Evolutionary conservation across 1,140 invertebrate genomes (phyloP).

Genomic region (Patella vulgata): DNA sequence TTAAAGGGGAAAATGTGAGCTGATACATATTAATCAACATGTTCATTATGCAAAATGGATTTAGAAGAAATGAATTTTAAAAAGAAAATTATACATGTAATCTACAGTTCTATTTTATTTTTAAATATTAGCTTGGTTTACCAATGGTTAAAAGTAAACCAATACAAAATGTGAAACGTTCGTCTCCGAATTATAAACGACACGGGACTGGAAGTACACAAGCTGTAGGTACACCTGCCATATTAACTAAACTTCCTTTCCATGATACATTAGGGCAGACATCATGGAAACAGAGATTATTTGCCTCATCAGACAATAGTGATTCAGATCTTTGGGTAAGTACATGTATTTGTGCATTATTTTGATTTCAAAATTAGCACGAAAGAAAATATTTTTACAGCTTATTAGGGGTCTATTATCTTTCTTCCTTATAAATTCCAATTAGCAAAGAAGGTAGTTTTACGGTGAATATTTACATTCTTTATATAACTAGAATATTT

Average conservation of each 20-base stretch:
- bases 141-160: too few relatives aligned
- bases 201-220: background rate
- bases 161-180: background rate
- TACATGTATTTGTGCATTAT: background rate
- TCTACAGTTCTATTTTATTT: too few relatives aligned
- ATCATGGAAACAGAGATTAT: background rate
- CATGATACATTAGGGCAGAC: slow-evolving; percentile 13
- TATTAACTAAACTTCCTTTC: background rate
- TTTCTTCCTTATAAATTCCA: too few relatives aligned
- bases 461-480: too few relatives aligned
- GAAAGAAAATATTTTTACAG: background rate
- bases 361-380: background rate
- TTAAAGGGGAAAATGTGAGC: too few relatives aligned
- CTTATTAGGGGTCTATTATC: background rate
- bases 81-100: too few relatives aligned
- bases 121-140: too few relatives aligned
- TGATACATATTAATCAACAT: too few relatives aligned
- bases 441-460: too few relatives aligned
- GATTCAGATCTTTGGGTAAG: slow-evolving; percentile 16
- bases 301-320: background rate
- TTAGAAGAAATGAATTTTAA: too few relatives aligned
- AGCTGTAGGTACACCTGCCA: background rate
- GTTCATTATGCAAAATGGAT: too few relatives aligned
- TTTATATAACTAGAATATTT: too few relatives aligned
- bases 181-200: background rate